A percentile compares a stretch with the other conserved stretches of the same genome.
These are phyloP conservation scores for Sylvilagus floridanus DNA, from an alignment of 2,797 vertebrate genomes.

Conservation along the genomic window DNA sequence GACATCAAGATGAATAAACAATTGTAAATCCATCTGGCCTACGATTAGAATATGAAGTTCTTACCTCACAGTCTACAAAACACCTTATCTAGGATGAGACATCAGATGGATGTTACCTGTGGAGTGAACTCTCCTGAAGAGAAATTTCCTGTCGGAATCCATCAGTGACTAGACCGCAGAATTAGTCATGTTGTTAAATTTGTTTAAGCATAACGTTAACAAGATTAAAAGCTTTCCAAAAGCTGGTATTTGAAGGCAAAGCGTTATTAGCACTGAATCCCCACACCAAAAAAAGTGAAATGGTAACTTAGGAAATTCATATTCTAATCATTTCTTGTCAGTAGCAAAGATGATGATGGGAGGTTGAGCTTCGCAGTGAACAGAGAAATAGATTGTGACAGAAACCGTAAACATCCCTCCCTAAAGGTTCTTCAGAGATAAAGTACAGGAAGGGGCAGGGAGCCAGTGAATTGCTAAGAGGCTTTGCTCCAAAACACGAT, in stretches of 20 bases:
- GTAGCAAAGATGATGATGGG: background rate
- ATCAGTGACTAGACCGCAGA: constrained; percentile 59
- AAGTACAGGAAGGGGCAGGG: background rate
- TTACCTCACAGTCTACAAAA: constrained; percentile 53
- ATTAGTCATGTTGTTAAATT: constrained; percentile 73
- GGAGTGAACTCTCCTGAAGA: constrained; percentile 68
- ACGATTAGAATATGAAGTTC: constrained; percentile 47
- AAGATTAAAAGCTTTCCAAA: constrained; percentile 66
- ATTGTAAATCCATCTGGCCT: background rate
- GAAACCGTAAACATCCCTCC: background rate
- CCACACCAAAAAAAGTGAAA: background rate
- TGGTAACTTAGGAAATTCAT: constrained; percentile 50
- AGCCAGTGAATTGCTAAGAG: background rate
- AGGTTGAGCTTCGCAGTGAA: background rate
- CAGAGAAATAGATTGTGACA: background rate
- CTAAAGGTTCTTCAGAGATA: background rate
- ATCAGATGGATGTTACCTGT: constrained; percentile 51
- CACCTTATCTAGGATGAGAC: constrained; percentile 49
- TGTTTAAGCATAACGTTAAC: constrained; percentile 67
- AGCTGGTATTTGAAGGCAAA: constrained; percentile 33
- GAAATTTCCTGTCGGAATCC: constrained; percentile 71
- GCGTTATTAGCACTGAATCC: constrained; percentile 19
- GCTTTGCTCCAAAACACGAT: background rate
- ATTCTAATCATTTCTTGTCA: background rate
- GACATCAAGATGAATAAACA: constrained; percentile 58